phyloP scores from a whole-genome alignment of 2,888 invertebrate genomes.

The Charanyca ferruginea region DNA sequence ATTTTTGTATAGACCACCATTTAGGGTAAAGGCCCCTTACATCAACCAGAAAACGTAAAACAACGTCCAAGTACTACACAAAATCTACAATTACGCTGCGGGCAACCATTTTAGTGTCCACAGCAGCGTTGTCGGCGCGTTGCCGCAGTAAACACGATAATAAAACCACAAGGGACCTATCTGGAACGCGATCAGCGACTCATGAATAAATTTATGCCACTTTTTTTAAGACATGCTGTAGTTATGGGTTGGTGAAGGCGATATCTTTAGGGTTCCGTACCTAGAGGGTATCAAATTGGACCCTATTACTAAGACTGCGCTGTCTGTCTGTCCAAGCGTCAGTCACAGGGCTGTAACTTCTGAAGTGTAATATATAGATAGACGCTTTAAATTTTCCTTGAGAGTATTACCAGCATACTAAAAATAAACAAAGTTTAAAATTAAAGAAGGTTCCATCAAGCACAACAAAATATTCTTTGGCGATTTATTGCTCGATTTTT shows the following conservation, averaged over 20 bases:
- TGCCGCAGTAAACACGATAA: constrained; percentile 69
- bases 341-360: too few relatives aligned
- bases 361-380: too few relatives aligned
- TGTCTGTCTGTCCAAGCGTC: too few relatives aligned
- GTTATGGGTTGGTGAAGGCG: constrained; percentile 21
- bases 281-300: too few relatives aligned
- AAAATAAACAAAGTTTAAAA: too few relatives aligned
- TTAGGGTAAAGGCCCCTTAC: background rate
- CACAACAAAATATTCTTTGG: too few relatives aligned
- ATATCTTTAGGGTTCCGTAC: background rate
- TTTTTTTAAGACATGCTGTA: constrained; percentile 48
- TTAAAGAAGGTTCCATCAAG: too few relatives aligned
- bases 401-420: too few relatives aligned
- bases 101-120: constrained; percentile 45
- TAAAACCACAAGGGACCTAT: constrained; percentile 73
- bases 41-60: constrained; percentile 16
- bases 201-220: constrained; percentile 76
- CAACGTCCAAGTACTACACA: constrained; percentile 21
- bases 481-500: too few relatives aligned
- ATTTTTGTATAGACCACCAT: too few relatives aligned
- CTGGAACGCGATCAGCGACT: constrained; percentile 73
- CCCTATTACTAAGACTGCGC: too few relatives aligned
- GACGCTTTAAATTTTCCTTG: too few relatives aligned
- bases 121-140: constrained; percentile 46
- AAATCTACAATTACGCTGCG: constrained; percentile 45